These are phyloP conservation scores for Erebia palarica DNA, from an alignment of 2,888 invertebrate species.

Conservation along the genomic window DNA sequence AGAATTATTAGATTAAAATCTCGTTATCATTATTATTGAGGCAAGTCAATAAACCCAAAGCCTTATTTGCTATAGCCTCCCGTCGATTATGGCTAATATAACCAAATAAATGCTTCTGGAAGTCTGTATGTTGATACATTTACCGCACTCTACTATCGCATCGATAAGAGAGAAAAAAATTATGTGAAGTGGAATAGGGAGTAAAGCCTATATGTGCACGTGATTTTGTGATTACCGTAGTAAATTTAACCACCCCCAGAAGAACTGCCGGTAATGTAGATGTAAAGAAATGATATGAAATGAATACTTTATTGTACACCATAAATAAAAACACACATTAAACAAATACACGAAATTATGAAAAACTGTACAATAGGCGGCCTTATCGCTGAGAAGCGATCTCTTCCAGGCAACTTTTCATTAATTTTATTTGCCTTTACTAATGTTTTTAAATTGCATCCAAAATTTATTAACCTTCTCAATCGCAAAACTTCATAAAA, in stretches of 20 bases:
- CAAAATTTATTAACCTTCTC: slow-evolving; percentile 1
- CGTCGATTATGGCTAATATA: background rate
- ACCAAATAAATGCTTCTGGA: background rate
- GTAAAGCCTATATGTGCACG: too few species aligned
- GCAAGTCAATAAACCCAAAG: slow-evolving; percentile 24
- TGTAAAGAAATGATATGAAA: too few species aligned
- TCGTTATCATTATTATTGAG: slow-evolving; percentile 16
- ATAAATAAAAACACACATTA: too few species aligned
- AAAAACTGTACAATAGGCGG: too few species aligned
- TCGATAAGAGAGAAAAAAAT: background rate
- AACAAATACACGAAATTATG: too few species aligned
- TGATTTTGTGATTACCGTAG: too few species aligned
- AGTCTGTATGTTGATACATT: background rate
- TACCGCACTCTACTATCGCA: background rate
- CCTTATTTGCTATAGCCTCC: slow-evolving; percentile 13
- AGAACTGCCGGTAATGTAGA: too few species aligned
- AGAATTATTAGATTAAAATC: slow-evolving; percentile 31
- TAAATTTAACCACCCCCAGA: too few species aligned
- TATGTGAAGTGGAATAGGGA: too few species aligned
- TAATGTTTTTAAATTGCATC: slow-evolving; percentile 1
- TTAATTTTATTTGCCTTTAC: background rate
- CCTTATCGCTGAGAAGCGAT: too few species aligned
- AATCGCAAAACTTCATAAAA: slow-evolving; percentile 5
- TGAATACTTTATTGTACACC: too few species aligned
- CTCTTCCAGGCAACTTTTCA: too few species aligned